Percentiles rank a stretch among this genome's conserved stretches.
phyloP scores from a whole-genome alignment of 1,140 invertebrate genomes.

The Pseudoatta argentina region DNA sequence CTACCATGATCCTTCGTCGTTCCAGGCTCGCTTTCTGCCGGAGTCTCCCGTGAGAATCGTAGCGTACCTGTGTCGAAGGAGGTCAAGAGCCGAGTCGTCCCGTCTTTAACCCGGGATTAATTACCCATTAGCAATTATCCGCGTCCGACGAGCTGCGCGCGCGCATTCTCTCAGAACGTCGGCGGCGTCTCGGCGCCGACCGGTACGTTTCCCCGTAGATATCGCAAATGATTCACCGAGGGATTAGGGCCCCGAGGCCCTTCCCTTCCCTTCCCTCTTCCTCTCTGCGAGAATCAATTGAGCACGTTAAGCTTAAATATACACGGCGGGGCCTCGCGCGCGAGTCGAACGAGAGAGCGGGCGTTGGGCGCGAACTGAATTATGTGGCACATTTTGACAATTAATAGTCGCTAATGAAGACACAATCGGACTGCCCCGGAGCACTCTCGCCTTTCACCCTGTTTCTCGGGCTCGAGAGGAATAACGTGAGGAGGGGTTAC shows the following conservation, averaged over 20 bases:
- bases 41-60: constrained; percentile 51
- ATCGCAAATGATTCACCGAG: constrained; percentile 54
- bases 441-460: constrained; percentile 69
- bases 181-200: constrained; percentile 30
- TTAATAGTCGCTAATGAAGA: constrained; percentile 85
- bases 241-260: constrained; percentile 12
- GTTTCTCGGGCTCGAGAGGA: constrained; percentile 49
- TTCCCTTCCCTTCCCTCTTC: not conserved
- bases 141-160: constrained; percentile 33
- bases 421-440: constrained; percentile 78
- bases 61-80: constrained; percentile 51
- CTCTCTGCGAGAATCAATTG: constrained; percentile 60
- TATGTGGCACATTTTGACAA: constrained; percentile 82
- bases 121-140: constrained; percentile 62
- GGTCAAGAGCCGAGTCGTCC: constrained; percentile 55
- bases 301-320: constrained; percentile 66
- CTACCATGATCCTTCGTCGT: not conserved
- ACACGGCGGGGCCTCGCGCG: constrained; percentile 32
- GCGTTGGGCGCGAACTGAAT: constrained; percentile 77
- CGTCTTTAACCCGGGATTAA: constrained; percentile 61
- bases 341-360: constrained; percentile 25
- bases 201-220: constrained; percentile 39
- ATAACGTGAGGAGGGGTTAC: constrained; percentile 28
- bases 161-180: constrained; percentile 13
- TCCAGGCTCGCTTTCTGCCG: constrained; percentile 7